Percentiles rank a stretch among this genome's conserved stretches.
These are phyloP conservation scores for Enteromius argenteus DNA, from an alignment of 2,797 vertebrate species.

Conservation along the genomic window DNA sequence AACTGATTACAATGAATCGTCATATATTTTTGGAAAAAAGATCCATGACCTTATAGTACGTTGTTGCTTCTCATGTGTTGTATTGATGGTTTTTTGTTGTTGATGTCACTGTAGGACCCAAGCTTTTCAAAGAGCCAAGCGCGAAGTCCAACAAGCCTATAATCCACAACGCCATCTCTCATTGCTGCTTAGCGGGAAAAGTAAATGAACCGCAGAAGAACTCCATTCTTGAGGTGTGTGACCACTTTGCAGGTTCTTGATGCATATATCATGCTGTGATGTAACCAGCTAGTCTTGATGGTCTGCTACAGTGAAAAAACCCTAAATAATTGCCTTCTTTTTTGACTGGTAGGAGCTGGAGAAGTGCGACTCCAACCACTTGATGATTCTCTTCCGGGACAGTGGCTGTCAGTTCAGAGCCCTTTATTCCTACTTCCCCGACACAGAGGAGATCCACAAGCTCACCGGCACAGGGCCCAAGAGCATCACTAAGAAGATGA, in stretches of 20 bases:
- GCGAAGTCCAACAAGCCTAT: constrained; percentile 97
- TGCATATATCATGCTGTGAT: not conserved
- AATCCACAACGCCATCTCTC: constrained; percentile 95
- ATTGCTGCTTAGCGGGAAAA: constrained; percentile 97
- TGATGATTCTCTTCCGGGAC: constrained; percentile 97
- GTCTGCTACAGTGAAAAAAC: not conserved
- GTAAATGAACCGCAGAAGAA: constrained; percentile 97
- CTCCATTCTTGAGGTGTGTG: constrained; percentile 90
- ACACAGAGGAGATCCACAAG: constrained; percentile 94
- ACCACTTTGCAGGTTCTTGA: not conserved
- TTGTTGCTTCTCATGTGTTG: not conserved
- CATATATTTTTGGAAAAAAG: not conserved
- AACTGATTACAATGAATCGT: not conserved
- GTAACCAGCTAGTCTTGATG: not conserved
- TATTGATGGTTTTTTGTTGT: not conserved
- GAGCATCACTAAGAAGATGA: constrained; percentile 97
- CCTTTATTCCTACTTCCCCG: constrained; percentile 93
- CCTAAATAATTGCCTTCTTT: not conserved
- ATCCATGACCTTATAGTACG: not conserved
- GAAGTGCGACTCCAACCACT: constrained; percentile 95
- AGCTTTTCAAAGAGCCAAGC: constrained; percentile 97
- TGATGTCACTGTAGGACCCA: constrained; percentile 83
- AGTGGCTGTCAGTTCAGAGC: constrained; percentile 96
- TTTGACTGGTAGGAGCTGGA: constrained; percentile 85
- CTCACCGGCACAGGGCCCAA: constrained; percentile 93